These are phyloP conservation scores for Todiramphus saurophagus DNA, from an alignment of 2,113 vertebrate species.

Conservation along the genomic window DNA sequence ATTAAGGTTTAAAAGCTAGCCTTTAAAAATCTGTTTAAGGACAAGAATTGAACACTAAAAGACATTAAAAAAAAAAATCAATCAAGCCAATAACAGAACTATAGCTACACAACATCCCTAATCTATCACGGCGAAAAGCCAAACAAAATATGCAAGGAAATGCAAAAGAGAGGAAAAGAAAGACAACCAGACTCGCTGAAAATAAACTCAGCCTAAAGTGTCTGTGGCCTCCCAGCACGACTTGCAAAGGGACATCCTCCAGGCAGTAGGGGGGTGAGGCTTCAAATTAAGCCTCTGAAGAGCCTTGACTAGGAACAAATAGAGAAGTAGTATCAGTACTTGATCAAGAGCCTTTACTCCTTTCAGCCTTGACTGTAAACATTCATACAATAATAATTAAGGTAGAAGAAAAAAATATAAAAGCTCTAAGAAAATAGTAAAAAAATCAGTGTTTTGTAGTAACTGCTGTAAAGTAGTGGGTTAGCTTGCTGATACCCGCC, in stretches of 20 bases:
- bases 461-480: accelerated
- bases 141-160: background rate
- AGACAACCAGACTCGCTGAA: background rate
- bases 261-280: background rate
- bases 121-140: background rate
- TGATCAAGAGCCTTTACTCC: background rate
- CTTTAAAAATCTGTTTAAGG: background rate
- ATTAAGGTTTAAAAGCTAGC: background rate
- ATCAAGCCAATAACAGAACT: background rate
- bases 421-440: accelerated
- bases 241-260: background rate
- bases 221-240: accelerated
- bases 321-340: no score
- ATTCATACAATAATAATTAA: no score
- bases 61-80: background rate
- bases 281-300: background rate
- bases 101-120: background rate
- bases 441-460: background rate
- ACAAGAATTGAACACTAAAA: background rate
- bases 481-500: background rate
- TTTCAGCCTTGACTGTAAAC: background rate
- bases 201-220: accelerated
- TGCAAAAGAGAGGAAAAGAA: accelerated
- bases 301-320: background rate
- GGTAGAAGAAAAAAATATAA: background rate